Conservation (phyloP, 2,797 vertebrate genomes). For the Macroramphosus scolopax region DNA sequence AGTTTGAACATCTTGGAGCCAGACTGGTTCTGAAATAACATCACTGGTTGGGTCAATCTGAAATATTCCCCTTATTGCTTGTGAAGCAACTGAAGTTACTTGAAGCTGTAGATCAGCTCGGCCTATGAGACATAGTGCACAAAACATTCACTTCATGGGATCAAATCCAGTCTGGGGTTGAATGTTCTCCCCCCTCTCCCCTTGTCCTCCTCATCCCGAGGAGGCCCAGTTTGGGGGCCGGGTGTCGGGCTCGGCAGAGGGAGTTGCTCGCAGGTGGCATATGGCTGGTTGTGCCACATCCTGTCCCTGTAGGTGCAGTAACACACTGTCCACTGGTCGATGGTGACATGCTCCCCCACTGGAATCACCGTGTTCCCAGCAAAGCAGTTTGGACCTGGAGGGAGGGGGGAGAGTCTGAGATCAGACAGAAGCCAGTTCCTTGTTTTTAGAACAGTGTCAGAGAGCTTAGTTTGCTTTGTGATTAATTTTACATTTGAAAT, state of each 20-base stretch:
- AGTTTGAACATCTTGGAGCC: no score
- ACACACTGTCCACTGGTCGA: constrained; percentile 70
- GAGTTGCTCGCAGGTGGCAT: constrained; percentile 61
- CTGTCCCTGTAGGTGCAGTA: constrained; percentile 76
- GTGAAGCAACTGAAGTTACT: no score
- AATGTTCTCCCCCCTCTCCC: background rate
- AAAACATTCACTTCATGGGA: background rate
- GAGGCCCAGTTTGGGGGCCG: background rate
- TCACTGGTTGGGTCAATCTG: no score
- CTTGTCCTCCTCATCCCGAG: background rate
- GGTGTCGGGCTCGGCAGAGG: constrained; percentile 40
- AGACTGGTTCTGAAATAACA: no score
- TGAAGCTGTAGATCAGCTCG: no score
- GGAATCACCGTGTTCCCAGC: constrained; percentile 77
- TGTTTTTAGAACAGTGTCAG: no score
- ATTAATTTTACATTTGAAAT: no score
- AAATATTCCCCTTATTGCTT: no score
- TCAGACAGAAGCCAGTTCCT: no score
- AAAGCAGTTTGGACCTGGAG: constrained; percentile 81
- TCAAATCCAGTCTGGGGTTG: background rate
- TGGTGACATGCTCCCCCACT: constrained; percentile 73
- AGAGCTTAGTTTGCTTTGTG: no score
- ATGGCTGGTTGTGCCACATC: constrained; percentile 75
- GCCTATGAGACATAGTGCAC: no score
- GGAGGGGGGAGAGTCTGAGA: background rate